Conservation (phyloP, 2,888 invertebrate genomes). For the Vanessa cardui region DNA sequence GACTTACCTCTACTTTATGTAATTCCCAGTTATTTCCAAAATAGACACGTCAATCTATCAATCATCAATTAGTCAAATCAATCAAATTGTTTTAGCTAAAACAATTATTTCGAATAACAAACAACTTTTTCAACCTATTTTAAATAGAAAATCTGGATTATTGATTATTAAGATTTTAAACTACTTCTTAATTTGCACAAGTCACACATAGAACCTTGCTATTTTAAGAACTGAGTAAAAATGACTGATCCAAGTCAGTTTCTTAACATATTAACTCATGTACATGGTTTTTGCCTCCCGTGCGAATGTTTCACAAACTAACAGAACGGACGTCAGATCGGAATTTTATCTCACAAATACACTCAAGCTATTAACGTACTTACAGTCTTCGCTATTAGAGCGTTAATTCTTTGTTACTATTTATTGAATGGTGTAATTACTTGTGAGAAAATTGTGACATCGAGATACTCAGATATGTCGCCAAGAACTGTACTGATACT, state of each 20-base stretch:
- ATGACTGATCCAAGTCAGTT: slow-evolving; percentile 5
- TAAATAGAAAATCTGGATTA: too few relatives aligned
- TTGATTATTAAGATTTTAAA: neutral
- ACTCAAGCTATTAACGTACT: neutral
- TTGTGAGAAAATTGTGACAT: slow-evolving; percentile 35
- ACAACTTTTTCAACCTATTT: too few relatives aligned
- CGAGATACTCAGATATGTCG: slow-evolving; percentile 23
- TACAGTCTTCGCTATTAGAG: neutral
- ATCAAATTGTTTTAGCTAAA: too few relatives aligned
- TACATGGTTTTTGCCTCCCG: slow-evolving; percentile 17
- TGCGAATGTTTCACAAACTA: slow-evolving; percentile 10
- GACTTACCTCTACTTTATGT: too few relatives aligned
- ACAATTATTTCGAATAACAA: too few relatives aligned
- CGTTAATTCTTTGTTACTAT: neutral
- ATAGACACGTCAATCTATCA: too few relatives aligned
- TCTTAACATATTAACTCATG: slow-evolving; percentile 6
- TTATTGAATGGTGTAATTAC: slow-evolving; percentile 13
- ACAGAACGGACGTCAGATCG: slow-evolving; percentile 1
- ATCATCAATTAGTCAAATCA: too few relatives aligned
- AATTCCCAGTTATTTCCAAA: too few relatives aligned
- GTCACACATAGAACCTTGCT: slow-evolving; percentile 2
- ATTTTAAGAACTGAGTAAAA: neutral
- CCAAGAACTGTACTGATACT: neutral
- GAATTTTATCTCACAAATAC: slow-evolving; percentile 1
- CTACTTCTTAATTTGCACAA: neutral